These are phyloP conservation scores for Myrmophylax atrothorax DNA, from an alignment of 2,113 vertebrate genomes.

Conservation along the genomic window DNA sequence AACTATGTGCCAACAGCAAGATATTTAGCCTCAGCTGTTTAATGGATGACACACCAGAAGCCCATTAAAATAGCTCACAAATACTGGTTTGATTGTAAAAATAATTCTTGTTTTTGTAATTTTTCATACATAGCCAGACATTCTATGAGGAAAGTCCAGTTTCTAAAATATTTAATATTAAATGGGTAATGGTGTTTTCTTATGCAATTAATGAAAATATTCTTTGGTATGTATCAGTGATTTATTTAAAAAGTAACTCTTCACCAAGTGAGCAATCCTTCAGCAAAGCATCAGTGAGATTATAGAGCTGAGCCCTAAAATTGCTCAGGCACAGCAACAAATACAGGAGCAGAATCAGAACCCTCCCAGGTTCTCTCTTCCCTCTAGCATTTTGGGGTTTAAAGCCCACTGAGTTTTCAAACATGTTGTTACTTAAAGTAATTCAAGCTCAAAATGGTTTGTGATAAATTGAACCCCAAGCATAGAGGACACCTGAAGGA, in stretches of 20 bases:
- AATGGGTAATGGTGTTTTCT: background rate
- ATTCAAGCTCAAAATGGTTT: background rate
- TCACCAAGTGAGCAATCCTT: background rate
- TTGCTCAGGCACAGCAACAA: background rate
- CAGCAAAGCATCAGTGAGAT: background rate
- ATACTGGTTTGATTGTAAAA: background rate
- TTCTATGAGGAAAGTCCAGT: background rate
- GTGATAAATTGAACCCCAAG: background rate
- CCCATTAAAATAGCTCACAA: background rate
- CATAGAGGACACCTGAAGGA: background rate
- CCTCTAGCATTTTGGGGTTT: background rate
- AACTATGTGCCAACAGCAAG: background rate
- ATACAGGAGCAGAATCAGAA: background rate
- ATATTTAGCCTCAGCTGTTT: background rate
- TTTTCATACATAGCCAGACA: background rate
- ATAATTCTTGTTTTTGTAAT: background rate
- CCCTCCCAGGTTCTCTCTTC: background rate
- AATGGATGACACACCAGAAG: background rate
- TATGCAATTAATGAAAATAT: background rate
- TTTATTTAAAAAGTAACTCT: background rate
- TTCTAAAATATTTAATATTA: background rate
- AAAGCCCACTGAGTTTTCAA: background rate
- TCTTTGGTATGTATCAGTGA: background rate
- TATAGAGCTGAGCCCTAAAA: background rate
- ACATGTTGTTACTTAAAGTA: background rate